Conservation (phyloP, 2,113 vertebrate genomes). For the Nesogale talazaci region DNA sequence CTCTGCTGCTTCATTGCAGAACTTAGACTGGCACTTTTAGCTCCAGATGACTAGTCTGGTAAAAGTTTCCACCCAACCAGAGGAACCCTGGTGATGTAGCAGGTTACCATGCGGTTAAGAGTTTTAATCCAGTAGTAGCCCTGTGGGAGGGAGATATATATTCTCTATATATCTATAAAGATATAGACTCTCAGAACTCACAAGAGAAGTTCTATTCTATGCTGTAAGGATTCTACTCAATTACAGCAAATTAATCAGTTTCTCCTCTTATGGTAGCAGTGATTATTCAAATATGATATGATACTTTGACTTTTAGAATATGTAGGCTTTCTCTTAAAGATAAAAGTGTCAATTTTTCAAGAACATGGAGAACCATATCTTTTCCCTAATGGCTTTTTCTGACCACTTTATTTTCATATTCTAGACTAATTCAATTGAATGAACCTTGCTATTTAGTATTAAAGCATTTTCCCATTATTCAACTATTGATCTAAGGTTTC, state of each 20-base stretch:
- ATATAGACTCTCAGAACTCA: too few species aligned
- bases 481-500: constrained; percentile 49
- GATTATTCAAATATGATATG: background rate
- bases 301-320: background rate
- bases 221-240: too few species aligned
- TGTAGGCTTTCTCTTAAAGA: constrained; percentile 17
- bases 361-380: background rate
- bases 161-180: too few species aligned
- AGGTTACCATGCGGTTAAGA: too few species aligned
- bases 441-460: constrained; percentile 50
- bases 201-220: too few species aligned
- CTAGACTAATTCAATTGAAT: background rate
- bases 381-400: constrained; percentile 20
- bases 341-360: constrained; percentile 9
- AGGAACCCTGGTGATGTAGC: background rate
- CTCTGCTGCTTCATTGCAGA: background rate
- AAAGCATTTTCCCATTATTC: constrained; percentile 41
- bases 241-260: background rate
- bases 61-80: background rate
- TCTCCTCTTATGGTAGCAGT: background rate
- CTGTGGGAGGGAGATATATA: too few species aligned
- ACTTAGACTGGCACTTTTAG: background rate
- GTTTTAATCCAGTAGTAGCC: too few species aligned
- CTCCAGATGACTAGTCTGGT: background rate
- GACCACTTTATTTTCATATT: constrained; percentile 24